Percentiles rank a stretch among this genome's conserved stretches.
phyloP scores from a whole-genome alignment of 2,113 vertebrate species.

The Azemiops feae region DNA sequence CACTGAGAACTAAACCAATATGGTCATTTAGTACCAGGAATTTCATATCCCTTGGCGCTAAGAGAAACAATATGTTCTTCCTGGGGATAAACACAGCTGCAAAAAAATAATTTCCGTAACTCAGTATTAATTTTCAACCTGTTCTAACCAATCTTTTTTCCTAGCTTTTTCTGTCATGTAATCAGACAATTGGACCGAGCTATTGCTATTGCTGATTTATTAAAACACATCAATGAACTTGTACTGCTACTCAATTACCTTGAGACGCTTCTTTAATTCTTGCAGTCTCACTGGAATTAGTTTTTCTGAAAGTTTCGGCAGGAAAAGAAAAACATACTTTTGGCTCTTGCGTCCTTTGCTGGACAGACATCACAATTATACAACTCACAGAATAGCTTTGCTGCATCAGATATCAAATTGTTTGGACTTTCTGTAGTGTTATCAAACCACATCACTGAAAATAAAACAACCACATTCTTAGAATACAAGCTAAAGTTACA shows the following conservation, averaged over 20 bases:
- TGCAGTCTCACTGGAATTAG: neutral
- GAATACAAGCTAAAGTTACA: neutral
- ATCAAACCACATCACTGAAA: neutral
- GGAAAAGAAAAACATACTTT: neutral
- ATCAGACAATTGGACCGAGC: neutral
- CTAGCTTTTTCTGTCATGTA: neutral
- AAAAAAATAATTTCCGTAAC: neutral
- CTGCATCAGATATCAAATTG: neutral
- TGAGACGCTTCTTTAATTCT: neutral
- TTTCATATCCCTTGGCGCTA: neutral
- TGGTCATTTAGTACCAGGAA: neutral
- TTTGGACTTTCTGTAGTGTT: neutral
- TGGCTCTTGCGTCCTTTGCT: neutral
- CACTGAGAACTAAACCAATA: neutral
- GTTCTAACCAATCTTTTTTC: neutral
- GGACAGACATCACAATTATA: neutral
- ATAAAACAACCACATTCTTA: neutral
- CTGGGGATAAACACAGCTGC: neutral
- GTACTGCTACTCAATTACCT: too few species aligned
- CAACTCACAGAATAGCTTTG: neutral
- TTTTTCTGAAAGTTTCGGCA: neutral
- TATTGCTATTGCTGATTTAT: neutral
- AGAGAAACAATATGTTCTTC: neutral
- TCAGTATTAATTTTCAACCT: neutral
- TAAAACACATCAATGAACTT: neutral